A percentile compares a stretch with the other conserved stretches of the same genome.
These are phyloP conservation scores for Propithecus perrieri DNA, from an alignment of 2,797 vertebrate species.

Conservation along the genomic window DNA sequence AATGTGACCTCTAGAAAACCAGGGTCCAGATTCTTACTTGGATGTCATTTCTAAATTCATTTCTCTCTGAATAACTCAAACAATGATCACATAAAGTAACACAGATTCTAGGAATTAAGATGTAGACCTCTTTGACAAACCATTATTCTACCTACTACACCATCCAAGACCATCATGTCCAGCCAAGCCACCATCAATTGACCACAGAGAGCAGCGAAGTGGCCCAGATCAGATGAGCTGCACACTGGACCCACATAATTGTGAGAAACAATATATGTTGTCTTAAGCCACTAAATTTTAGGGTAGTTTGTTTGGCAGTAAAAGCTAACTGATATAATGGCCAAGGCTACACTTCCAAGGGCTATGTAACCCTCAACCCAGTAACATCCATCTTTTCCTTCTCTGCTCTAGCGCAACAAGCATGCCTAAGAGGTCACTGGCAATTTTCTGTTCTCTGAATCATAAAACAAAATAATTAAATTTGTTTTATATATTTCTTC, in stretches of 20 bases:
- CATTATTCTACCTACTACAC: not conserved
- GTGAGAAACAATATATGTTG: not conserved
- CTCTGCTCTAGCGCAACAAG: not conserved
- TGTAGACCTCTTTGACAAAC: not conserved
- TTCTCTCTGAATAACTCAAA: constrained; percentile 32
- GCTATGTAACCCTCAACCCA: not conserved
- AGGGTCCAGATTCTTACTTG: constrained; percentile 16
- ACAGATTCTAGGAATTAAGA: not conserved
- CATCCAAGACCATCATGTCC: not conserved
- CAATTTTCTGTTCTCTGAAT: constrained; percentile 26
- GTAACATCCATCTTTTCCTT: not conserved
- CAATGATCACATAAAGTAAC: not conserved
- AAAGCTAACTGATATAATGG: not conserved
- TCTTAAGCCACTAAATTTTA: not conserved
- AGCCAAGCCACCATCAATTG: not conserved
- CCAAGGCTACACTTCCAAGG: not conserved
- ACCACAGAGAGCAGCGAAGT: not conserved
- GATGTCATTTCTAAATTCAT: constrained; percentile 45
- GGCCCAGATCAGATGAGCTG: not conserved
- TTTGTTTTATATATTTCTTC: constrained; percentile 14
- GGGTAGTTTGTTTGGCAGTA: not conserved
- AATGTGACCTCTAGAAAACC: constrained; percentile 31
- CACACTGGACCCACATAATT: not conserved
- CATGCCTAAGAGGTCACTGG: not conserved
- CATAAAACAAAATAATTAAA: constrained; percentile 46